Evolutionary conservation across 2,797 vertebrate genomes (phyloP), one percentile per base, ranked within the genome.

Genomic region (Macropus fuliginosus): DNA sequence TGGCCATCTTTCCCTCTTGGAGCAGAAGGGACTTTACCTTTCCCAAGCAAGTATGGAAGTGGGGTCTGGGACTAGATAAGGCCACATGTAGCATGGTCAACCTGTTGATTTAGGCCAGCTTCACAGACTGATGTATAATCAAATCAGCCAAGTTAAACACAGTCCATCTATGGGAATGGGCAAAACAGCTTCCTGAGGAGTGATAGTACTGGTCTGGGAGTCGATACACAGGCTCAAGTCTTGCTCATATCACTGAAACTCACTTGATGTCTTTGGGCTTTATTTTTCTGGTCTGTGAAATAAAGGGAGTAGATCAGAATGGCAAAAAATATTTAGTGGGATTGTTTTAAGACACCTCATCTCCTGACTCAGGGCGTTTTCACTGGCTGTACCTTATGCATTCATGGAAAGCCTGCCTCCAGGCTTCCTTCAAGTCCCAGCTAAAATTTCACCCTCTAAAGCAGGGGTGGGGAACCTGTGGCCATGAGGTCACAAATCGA

Each of bases 11-110:
- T 87, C 40, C 21, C 40, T 87, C 24, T 40, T 87, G 74, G 24
- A 89, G 74, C 28, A 34, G 40, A 74, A n/a, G 21, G 0, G 54
- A 18, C 31, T 95, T 94, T 95, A 56, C 66, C 54, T 93, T 92
- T 91, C 57, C 94, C 55, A 29, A 91, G 27, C 11, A 95, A 55
- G 93, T 89, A 87, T 93, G 74, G 16, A 57, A 92, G 62, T 91
- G 24, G 40, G 52, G 16, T 40, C 46, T 95, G 18, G 31, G 59
- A 14, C 91, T 56, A 62, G 18, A 40, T 10, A 27, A 92, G 55
- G 90, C 34, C 29, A 29, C 13, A 90, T 52, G 40, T 50, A 55
- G 10, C 74, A 34, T 28, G 62, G 56, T 74, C 29, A 16, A 34
- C 55, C 46, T 55, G 11, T 54, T 93, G 54, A 12, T 92, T 92